Evolutionary conservation across 1,140 invertebrate species (phyloP).

Genomic region (Bicyclus anynana): DNA sequence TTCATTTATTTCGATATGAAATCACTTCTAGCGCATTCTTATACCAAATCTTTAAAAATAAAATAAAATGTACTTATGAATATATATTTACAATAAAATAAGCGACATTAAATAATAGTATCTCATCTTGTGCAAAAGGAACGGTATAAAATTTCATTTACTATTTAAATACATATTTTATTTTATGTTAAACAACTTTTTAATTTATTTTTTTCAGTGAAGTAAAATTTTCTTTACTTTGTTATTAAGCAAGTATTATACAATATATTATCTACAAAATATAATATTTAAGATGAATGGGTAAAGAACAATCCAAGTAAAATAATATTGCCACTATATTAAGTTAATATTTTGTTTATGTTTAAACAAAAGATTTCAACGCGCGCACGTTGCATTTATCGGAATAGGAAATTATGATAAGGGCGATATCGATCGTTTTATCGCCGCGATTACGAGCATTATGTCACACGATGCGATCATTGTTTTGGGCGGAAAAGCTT

Average conservation of each 20-base stretch:
- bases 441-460: slow-evolving; percentile 34
- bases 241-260: too few species aligned
- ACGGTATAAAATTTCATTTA: too few species aligned
- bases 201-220: too few species aligned
- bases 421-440: slow-evolving; percentile 59
- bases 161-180: too few species aligned
- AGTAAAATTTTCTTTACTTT: too few species aligned
- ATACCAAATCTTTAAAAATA: slow-evolving; percentile 40
- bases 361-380: slow-evolving; percentile 69
- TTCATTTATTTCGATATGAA: slow-evolving; percentile 64
- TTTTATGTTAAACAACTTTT: too few species aligned
- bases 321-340: too few species aligned
- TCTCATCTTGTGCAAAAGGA: background rate
- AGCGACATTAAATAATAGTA: background rate
- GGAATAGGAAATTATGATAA: slow-evolving; percentile 45
- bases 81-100: slow-evolving; percentile 19
- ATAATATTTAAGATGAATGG: background rate
- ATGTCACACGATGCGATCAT: slow-evolving; percentile 31
- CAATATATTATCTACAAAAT: too few species aligned
- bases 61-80: background rate
- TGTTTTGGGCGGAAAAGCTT: slow-evolving; percentile 42
- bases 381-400: slow-evolving; percentile 56
- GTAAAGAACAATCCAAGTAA: background rate
- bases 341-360: slow-evolving; percentile 6
- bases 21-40: slow-evolving; percentile 37